phyloP scores from a whole-genome alignment of 2,888 invertebrate species.

The Nomada hirtipes region DNA sequence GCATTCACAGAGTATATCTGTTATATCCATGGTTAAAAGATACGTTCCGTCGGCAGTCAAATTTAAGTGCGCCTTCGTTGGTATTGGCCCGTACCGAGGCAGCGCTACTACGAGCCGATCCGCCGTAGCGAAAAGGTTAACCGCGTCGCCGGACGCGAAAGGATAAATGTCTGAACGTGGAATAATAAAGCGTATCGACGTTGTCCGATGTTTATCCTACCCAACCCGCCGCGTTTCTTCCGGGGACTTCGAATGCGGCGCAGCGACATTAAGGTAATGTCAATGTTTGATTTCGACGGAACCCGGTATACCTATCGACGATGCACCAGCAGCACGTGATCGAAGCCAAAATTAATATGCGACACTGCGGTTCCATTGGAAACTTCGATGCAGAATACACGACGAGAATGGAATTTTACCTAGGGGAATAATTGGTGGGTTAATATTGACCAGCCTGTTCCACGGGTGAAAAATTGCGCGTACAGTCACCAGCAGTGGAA shows the following conservation, averaged over 20 bases:
- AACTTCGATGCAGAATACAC: conserved; percentile 2
- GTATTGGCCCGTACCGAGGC: no score
- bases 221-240: conserved; percentile 15
- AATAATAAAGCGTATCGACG: conserved; percentile 13
- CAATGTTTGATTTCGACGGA: conserved; percentile 72
- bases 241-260: conserved; percentile 41
- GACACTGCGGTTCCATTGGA: conserved; percentile 23
- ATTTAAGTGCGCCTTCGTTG: no score
- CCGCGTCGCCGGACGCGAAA: neutral
- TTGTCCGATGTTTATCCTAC: neutral
- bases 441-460: conserved; percentile 20
- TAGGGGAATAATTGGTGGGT: conserved; percentile 23
- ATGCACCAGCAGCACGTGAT: conserved; percentile 30
- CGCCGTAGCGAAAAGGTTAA: no score
- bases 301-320: conserved; percentile 19
- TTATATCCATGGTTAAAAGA: no score
- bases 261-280: conserved; percentile 73
- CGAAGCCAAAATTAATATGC: conserved; percentile 55
- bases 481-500: no score
- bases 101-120: no score
- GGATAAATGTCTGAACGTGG: conserved; percentile 2
- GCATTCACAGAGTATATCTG: no score
- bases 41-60: no score
- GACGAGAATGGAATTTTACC: conserved; percentile 5
- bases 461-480: conserved; percentile 8